phyloP scores from a whole-genome alignment of 2,113 vertebrate genomes.

The Thymallus thymallus region DNA sequence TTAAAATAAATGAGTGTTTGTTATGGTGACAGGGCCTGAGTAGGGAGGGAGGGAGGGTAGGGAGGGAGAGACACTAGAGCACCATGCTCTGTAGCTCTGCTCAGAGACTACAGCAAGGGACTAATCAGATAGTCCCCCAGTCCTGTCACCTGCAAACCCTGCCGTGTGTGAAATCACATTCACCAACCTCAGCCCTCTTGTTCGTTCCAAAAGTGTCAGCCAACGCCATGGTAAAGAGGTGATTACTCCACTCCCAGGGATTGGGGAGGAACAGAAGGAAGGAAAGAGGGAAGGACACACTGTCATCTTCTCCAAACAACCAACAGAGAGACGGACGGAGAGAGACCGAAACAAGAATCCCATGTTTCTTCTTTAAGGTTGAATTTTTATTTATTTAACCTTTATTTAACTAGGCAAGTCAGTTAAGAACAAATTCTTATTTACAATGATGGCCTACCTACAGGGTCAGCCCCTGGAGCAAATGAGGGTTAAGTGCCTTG shows the following conservation, averaged over 20 bases:
- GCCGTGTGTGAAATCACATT: conserved; percentile 37
- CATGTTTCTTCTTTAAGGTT: no score
- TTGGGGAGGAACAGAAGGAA: conserved; percentile 2
- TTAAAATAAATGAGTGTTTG: neutral
- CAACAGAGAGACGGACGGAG: no score
- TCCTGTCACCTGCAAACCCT: conserved; percentile 39
- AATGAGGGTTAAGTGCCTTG: no score
- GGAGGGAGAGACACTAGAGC: neutral
- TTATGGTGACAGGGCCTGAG: conserved; percentile 1
- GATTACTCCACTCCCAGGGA: conserved; percentile 15
- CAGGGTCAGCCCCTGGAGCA: no score
- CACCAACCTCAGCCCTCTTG: conserved; percentile 13
- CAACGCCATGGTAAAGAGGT: conserved; percentile 15
- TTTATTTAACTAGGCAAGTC: no score
- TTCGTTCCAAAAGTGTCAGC: conserved; percentile 24
- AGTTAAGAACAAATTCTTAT: no score
- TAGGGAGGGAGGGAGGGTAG: neutral
- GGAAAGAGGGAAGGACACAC: neutral
- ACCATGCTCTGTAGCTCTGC: no score
- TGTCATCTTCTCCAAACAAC: neutral
- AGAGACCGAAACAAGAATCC: no score
- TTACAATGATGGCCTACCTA: no score
- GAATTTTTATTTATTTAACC: no score
- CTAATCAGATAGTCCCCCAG: conserved; percentile 21
- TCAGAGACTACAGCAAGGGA: conserved; percentile 7